Evolutionary conservation across 2,113 vertebrate genomes (phyloP).

Genomic region (Ginglymostoma cirratum): DNA sequence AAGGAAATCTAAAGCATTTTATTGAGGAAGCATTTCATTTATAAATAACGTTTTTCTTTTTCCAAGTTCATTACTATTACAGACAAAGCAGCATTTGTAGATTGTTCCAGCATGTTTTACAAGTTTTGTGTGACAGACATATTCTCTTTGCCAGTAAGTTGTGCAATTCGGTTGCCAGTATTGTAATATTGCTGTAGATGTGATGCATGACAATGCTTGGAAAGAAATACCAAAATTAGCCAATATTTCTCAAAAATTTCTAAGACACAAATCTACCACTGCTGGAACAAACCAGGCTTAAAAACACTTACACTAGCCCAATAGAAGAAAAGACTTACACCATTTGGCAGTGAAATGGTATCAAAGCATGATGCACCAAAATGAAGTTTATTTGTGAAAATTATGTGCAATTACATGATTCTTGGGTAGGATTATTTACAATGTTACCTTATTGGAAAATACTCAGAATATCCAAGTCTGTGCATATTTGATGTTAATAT

Average conservation of each 20-base stretch:
- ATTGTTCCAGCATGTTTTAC: background rate
- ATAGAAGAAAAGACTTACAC: background rate
- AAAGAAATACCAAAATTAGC: background rate
- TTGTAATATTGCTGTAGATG: background rate
- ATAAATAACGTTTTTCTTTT: background rate
- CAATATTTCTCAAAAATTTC: background rate
- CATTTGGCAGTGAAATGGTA: background rate
- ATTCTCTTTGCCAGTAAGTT: background rate
- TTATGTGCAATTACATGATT: background rate
- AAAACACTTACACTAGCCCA: background rate
- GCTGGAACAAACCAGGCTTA: slow-evolving; percentile 5
- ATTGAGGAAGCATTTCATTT: background rate
- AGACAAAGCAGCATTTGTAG: background rate
- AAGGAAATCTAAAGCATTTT: background rate
- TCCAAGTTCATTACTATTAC: background rate
- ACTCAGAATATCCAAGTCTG: background rate
- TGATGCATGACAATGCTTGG: slow-evolving; percentile 21
- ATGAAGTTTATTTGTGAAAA: background rate
- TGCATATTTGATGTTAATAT: background rate
- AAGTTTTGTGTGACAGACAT: background rate
- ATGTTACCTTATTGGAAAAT: background rate
- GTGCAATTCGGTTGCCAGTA: background rate
- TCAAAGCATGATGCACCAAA: background rate
- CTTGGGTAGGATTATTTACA: background rate
- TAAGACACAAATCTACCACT: background rate